Evolutionary conservation across 2,888 invertebrate genomes (phyloP), one percentile per base, ranked within the genome.

Genomic region (Metopia argyrocephala): DNA sequence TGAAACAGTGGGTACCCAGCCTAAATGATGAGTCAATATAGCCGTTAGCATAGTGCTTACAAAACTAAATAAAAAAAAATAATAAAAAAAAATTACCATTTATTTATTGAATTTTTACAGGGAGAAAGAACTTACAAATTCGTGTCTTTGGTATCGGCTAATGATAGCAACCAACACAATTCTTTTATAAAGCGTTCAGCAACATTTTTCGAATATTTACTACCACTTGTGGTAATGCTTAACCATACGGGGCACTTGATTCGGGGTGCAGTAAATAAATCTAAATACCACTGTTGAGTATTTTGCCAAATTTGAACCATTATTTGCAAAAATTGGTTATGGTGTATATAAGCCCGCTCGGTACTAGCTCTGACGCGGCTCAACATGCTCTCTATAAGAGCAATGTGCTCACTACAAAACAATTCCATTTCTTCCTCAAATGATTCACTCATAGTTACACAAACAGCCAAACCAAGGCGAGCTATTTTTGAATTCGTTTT

Each of bases 31-130:
- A 0, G 97, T 97, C 68, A 97, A 91, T 59, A 97, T 95, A 81
- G 96, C 96, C 5, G 97, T 97, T 66, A 97, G 90, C 82, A 97
- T 92, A 21, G 96, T 96, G 89, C 97, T 97, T 87, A 97, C 93
- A 91, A 97, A 97, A 91, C 97, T 97, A 93, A 85, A 85, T 86
- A 83, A 85, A 78, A 82, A 83, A 74, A 46, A 20, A 2, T 23
- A 25, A 45, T 15, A 38, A 6, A 6, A 27, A n/a, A 64, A 0
- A 4, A 15, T 20, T 31, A 28, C 2, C 12, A 71, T 52, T 38
- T n/a, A 31, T 31, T 25, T 15, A 45, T 2, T 38, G 9, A 45
- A 7, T 21, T n/a, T 52, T 1, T 6, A n/a, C n/a, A n/a, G n/a
- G n/a, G n/a, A 23, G 20, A 7, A 48, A 18, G 15, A n/a, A 93